Evolutionary conservation across 2,113 vertebrate species (phyloP), one percentile per base, ranked within the genome.

Genomic region (Megalops atlanticus): DNA sequence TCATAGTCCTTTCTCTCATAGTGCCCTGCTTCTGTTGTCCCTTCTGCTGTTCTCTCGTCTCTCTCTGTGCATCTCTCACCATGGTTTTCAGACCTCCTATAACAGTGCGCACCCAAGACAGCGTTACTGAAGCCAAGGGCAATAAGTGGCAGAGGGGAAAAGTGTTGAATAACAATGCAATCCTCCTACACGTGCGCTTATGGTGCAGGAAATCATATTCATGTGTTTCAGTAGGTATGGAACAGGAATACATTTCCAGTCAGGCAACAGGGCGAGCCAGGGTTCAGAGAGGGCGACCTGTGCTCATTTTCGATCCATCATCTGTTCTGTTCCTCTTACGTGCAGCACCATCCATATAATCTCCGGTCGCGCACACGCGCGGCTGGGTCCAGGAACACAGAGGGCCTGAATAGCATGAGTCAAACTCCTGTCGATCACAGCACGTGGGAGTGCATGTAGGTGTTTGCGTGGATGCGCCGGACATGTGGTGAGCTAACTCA

Each of bases 391-490:
- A n/a, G n/a, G n/a, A n/a, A n/a, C n/a, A n/a, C n/a, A n/a, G 27
- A 73, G 35, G 45, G 33, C 45, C 31, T 72, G 41, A 54, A 35
- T 45, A 45, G 70, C 12, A 74, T 74, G 52, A 74, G 45, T 80
- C 79, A 80, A 54, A 80, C 69, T 80, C 49, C 69, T 80, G 79
- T 80, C 45, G 54, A 40, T 80, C 70, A 80, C 18, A n/a, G n/a
- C 31, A 45, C 39, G 79, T 74, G 33, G 69, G 70, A 54, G 69
- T 2, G 45, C 35, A 35, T 80, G 79, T 80, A 39, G 79, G 79
- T 73, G 79, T 80, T 80, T 73, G 45, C 49, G 69, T 73, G 36
- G 69, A 80, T 27, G 24, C 35, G 11, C 31, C 73, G 78, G 78
- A 54, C 45, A 73, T 80, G 72, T 74, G 45, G 45, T 33, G 24